Conservation (phyloP, 2,888 invertebrate species). For the Cheilosia variabilis region DNA sequence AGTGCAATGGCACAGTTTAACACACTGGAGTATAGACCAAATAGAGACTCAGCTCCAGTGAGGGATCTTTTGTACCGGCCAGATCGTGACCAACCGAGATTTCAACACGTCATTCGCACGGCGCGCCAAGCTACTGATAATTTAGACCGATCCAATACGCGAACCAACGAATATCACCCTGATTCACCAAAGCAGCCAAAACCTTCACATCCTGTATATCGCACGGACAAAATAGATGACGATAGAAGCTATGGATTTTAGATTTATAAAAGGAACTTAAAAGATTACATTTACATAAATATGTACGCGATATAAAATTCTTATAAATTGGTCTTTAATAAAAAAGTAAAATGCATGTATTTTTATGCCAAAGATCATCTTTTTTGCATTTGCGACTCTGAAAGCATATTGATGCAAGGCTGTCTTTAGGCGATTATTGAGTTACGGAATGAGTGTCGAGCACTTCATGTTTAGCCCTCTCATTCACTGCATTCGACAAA, state of each 20-base stretch:
- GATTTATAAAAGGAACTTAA: too few relatives aligned
- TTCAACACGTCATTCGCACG: not conserved
- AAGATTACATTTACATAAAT: too few relatives aligned
- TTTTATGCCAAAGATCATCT: too few relatives aligned
- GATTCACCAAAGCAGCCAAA: conserved; percentile 26
- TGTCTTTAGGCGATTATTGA: too few relatives aligned
- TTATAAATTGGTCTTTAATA: not conserved
- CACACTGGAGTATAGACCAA: conserved; percentile 52
- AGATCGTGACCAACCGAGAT: not conserved
- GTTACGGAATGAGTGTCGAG: too few relatives aligned
- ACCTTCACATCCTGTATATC: conserved; percentile 32
- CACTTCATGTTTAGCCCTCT: too few relatives aligned
- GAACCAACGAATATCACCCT: conserved; percentile 26
- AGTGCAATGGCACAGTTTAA: conserved; percentile 24
- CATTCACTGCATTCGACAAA: too few relatives aligned
- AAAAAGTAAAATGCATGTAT: not conserved
- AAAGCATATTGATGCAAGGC: too few relatives aligned
- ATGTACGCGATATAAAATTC: too few relatives aligned
- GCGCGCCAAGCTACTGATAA: conserved; percentile 27
- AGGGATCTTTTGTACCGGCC: conserved; percentile 33
- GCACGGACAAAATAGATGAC: conserved; percentile 7
- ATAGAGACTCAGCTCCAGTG: conserved; percentile 21
- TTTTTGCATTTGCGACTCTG: too few relatives aligned
- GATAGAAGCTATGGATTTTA: conserved; percentile 10
- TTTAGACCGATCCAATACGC: conserved; percentile 21